Evolutionary conservation across 1,140 invertebrate genomes (phyloP), one percentile per base, ranked within the genome.

Genomic region (Drosophila nikananu): DNA sequence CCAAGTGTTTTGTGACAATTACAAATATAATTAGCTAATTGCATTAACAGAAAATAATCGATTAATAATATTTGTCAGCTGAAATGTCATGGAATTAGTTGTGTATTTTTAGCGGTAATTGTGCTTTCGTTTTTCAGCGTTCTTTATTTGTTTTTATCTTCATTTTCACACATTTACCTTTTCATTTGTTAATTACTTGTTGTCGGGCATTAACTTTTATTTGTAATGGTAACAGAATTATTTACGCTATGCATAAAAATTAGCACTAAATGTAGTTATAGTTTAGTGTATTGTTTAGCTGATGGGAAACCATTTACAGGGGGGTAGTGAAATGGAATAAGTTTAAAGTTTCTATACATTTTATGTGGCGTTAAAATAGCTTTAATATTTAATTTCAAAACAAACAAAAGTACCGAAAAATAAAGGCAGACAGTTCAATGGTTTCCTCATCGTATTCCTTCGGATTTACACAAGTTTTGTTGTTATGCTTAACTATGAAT

Each of bases 221-320:
- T 63, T 72, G 52, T 67, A 83, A 77, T 83, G 54, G 78, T 81
- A 81, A 68, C 62, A 68, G 66, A 70, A 86, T 70, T 67, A 57
- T 79, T 83, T 81, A 89, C 73, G 84, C 84, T 87, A 89, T 81
- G 80, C 84, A 84, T 84, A 83, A 51, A 87, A 81, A 84, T 83
- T 78, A 89, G 73, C 62, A 66, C 81, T 89, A 81, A 81, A 63
- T 83, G 52, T 61, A 57, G 70, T 68, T 49, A 62, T 72, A 89
- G 72, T 80, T 71, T 70, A 65, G 51, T 73, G 44, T 58, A 62
- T 51, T 59, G 25, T 81, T 51, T 71, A 52, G 21, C 51, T 46
- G 49, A 75, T 35, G 35, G 49, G 42, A 68, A 68, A 77, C 49
- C 70, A 73, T 48, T 60, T 58, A 21, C 25, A 49, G 32, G 7